These are phyloP conservation scores for Spheniscus mendiculus DNA, from an alignment of 2,113 vertebrate genomes.

Conservation along the genomic window DNA sequence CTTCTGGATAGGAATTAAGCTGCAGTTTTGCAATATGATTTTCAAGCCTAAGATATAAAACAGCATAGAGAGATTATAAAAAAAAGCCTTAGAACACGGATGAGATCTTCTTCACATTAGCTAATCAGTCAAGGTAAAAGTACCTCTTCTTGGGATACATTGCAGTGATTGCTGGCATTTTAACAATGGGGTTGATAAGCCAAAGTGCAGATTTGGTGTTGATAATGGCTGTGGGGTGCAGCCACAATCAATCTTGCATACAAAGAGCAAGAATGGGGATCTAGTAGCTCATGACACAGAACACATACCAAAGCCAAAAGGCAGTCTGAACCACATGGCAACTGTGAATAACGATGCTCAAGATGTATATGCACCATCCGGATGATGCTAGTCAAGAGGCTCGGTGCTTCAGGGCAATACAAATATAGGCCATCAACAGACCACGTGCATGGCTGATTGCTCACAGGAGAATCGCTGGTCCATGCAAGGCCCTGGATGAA, in stretches of 20 bases:
- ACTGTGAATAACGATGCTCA: background rate
- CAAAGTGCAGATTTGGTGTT: background rate
- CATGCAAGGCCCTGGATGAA: background rate
- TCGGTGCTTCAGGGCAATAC: background rate
- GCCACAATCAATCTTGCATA: background rate
- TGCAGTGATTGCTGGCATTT: background rate
- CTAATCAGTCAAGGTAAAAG: background rate
- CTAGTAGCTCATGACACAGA: background rate
- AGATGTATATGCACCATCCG: background rate
- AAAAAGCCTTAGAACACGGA: background rate
- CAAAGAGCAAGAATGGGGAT: background rate
- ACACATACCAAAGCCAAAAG: background rate
- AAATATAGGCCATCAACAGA: background rate
- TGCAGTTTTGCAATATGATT: background rate
- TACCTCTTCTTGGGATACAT: background rate
- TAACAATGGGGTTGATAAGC: background rate
- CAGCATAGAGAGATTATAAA: background rate
- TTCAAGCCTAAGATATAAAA: background rate
- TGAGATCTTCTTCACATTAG: background rate
- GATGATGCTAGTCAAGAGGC: background rate
- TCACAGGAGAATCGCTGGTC: background rate
- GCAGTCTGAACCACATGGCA: background rate
- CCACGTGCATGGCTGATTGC: rapidly evolving
- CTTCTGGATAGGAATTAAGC: background rate
- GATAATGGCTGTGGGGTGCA: background rate